Evolutionary conservation across 2,797 vertebrate genomes (phyloP).

Genomic region (Okamejei kenojei): DNA sequence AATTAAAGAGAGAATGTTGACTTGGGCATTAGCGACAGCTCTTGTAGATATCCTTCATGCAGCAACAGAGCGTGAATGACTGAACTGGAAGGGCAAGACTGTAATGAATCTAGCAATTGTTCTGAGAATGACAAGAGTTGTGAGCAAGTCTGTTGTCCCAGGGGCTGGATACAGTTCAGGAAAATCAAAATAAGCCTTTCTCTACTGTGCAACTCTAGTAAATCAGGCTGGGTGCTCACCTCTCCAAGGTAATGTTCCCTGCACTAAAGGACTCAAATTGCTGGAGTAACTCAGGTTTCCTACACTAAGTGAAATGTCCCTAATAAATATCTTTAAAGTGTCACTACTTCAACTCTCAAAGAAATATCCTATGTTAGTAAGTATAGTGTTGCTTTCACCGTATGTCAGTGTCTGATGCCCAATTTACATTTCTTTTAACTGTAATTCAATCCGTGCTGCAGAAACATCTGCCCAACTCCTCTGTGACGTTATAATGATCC

Average conservation of each 20-base stretch:
- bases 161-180: not conserved
- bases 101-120: not conserved
- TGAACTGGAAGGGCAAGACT: not conserved
- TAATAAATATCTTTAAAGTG: not conserved
- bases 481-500: no score
- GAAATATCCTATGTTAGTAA: not conserved
- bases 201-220: not conserved
- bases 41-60: not conserved
- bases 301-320: not conserved
- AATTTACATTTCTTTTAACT: no score
- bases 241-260: no score
- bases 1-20: not conserved
- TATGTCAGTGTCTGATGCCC: not conserved
- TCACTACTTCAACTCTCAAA: not conserved
- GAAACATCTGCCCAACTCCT: no score
- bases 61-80: not conserved
- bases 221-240: not conserved
- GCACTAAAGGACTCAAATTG: no score
- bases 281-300: not conserved
- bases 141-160: not conserved
- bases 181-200: not conserved
- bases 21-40: not conserved
- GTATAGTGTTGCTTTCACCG: not conserved
- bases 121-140: not conserved
- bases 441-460: no score